Conservation (phyloP, 2,888 invertebrate species). For the Drosophila hamatofila region DNA sequence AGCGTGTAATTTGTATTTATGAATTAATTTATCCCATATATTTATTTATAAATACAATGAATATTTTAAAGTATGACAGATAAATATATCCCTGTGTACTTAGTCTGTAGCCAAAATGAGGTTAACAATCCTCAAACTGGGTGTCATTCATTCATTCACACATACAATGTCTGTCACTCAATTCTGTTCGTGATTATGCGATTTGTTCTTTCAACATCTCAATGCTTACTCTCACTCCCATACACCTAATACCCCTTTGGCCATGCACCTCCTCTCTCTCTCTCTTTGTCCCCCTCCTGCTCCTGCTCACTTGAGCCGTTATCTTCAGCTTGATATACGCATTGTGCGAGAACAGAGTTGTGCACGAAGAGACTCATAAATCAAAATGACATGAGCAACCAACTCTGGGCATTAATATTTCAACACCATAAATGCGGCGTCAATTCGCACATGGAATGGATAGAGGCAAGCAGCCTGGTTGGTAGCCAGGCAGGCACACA, state of each 20-base stretch:
- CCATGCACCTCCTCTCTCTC: neutral
- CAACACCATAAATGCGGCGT: slow-evolving; percentile 82
- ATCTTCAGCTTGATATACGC: slow-evolving; percentile 23
- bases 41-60: too few relatives aligned
- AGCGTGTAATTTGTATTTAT: too few relatives aligned
- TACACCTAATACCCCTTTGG: neutral
- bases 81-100: neutral
- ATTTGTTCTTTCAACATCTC: slow-evolving; percentile 67
- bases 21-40: too few relatives aligned
- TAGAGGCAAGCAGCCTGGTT: slow-evolving; percentile 21
- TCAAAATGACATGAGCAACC: slow-evolving; percentile 80
- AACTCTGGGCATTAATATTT: slow-evolving; percentile 82
- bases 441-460: slow-evolving; percentile 76
- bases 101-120: slow-evolving; percentile 6
- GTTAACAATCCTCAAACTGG: slow-evolving; percentile 8
- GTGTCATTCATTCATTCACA: slow-evolving; percentile 11
- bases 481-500: slow-evolving; percentile 34
- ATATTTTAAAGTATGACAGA: too few relatives aligned
- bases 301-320: neutral
- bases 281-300: too few relatives aligned
- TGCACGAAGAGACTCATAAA: slow-evolving; percentile 62
- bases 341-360: slow-evolving; percentile 45
- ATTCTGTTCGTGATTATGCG: slow-evolving; percentile 31
- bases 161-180: slow-evolving; percentile 36
- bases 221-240: slow-evolving; percentile 48